phyloP scores from a whole-genome alignment of 2,797 vertebrate species.

The Anguilla anguilla region DNA sequence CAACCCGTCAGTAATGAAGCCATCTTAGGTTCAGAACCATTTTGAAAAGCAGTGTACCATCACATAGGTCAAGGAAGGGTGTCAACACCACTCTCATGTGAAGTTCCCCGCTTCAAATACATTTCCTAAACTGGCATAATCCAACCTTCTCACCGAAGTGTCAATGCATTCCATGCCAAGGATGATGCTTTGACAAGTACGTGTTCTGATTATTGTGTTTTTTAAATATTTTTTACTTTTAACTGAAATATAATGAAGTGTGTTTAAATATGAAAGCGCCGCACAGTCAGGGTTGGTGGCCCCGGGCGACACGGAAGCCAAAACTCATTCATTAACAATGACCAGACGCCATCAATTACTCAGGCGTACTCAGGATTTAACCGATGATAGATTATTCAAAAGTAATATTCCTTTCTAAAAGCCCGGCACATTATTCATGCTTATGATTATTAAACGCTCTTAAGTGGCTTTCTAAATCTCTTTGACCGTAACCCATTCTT shows the following conservation, averaged over 20 bases:
- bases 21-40: background rate
- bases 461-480: background rate
- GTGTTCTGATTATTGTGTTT: background rate
- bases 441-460: constrained; percentile 5
- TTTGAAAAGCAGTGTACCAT: background rate
- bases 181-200: background rate
- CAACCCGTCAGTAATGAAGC: background rate
- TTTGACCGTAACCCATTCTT: constrained; percentile 8
- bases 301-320: background rate
- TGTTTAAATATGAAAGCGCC: background rate
- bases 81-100: background rate
- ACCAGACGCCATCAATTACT: background rate
- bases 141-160: background rate
- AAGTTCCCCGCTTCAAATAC: background rate
- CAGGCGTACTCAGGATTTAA: background rate
- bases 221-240: background rate
- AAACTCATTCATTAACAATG: constrained; percentile 12
- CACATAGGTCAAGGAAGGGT: too few species aligned
- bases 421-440: background rate
- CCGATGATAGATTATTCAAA: background rate
- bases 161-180: background rate
- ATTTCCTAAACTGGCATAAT: background rate
- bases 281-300: background rate
- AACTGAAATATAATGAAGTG: background rate
- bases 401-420: background rate